A percentile compares a stretch with the other conserved stretches of the same genome.
Conservation (phyloP, 1,140 invertebrate genomes). For the Drosophila auraria region DNA sequence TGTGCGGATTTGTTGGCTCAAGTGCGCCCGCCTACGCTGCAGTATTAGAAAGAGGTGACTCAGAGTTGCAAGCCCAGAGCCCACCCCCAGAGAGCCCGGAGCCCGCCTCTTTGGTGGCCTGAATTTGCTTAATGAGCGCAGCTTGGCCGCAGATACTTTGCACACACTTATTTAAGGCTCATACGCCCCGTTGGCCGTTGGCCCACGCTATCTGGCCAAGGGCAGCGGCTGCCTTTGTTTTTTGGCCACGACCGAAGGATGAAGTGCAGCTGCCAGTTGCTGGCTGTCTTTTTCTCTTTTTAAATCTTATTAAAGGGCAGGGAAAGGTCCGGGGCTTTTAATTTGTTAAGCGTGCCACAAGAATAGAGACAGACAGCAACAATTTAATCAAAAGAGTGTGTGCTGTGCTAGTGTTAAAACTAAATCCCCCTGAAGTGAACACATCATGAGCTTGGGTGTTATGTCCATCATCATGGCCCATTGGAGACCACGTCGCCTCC, state of each 20-base stretch:
- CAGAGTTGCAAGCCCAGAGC: background rate
- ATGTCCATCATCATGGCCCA: constrained; percentile 25
- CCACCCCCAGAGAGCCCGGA: background rate
- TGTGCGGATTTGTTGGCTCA: constrained; percentile 70
- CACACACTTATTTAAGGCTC: constrained; percentile 77
- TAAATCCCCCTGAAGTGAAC: constrained; percentile 22
- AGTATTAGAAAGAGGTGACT: constrained; percentile 61
- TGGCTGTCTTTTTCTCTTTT: constrained; percentile 14
- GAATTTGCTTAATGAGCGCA: constrained; percentile 80
- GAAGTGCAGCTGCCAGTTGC: constrained; percentile 36
- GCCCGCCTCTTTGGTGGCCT: constrained; percentile 39
- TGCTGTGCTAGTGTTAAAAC: constrained; percentile 30
- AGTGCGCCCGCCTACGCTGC: constrained; percentile 52
- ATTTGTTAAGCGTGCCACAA: constrained; percentile 74
- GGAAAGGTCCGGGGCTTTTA: constrained; percentile 60
- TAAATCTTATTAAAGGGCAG: constrained; percentile 44
- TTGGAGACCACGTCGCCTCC: constrained; percentile 48
- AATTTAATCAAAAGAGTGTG: constrained; percentile 54
- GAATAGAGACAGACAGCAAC: constrained; percentile 1
- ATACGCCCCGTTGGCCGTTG: constrained; percentile 75
- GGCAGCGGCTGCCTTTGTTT: constrained; percentile 62
- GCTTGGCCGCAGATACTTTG: constrained; percentile 59
- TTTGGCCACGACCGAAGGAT: constrained; percentile 29
- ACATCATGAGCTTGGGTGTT: constrained; percentile 39
- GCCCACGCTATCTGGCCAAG: constrained; percentile 30